Conservation (phyloP, 2,113 vertebrate species). For the Cynopterus brachyotis region DNA sequence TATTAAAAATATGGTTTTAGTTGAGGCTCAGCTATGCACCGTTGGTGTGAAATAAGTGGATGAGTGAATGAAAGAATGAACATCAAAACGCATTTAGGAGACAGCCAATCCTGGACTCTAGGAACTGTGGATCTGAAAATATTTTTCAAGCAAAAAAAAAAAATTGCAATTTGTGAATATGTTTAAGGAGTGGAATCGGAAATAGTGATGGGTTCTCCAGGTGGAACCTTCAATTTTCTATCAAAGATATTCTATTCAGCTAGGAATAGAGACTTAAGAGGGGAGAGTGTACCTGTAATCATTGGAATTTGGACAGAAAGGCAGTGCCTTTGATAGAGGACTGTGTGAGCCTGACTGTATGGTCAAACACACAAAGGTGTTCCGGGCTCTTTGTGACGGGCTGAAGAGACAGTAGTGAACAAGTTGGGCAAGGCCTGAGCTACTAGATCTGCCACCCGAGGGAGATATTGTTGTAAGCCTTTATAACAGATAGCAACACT, state of each 20-base stretch:
- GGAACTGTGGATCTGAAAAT: background rate
- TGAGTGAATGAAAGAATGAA: background rate
- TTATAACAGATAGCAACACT: background rate
- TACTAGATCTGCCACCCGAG: background rate
- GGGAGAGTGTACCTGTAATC: background rate
- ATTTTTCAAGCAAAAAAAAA: background rate
- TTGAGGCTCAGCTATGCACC: background rate
- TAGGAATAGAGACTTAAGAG: background rate
- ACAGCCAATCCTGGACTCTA: background rate
- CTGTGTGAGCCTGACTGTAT: background rate
- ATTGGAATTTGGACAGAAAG: background rate
- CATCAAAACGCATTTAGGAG: background rate
- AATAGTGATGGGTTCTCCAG: background rate
- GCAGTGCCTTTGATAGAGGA: background rate
- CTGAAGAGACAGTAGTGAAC: background rate
- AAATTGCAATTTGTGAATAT: background rate
- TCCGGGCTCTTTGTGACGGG: background rate
- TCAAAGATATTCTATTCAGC: background rate
- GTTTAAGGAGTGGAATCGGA: background rate
- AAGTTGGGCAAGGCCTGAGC: background rate
- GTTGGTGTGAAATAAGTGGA: background rate
- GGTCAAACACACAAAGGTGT: background rate
- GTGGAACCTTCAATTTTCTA: background rate
- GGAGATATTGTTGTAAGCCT: background rate
- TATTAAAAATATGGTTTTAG: background rate